Conservation (phyloP, 2,888 invertebrate genomes). For the Drosophila atripex region DNA sequence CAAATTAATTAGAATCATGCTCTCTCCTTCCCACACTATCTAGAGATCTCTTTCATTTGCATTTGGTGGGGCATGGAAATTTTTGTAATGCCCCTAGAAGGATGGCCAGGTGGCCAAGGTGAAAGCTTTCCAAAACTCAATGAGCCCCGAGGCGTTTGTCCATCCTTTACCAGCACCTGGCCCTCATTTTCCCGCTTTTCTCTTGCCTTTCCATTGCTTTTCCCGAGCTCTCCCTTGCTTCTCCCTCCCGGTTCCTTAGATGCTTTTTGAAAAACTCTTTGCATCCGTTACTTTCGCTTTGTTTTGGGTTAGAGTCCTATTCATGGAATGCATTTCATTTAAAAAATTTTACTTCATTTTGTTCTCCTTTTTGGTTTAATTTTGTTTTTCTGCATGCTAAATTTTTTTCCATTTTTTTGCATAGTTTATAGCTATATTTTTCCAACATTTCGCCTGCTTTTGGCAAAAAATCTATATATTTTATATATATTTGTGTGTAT, state of each 20-base stretch:
- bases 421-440: conserved; percentile 71
- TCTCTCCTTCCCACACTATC: conserved; percentile 24
- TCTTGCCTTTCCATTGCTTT: not conserved
- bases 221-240: not conserved
- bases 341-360: conserved; percentile 29
- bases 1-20: conserved; percentile 68
- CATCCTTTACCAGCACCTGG: not conserved
- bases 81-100: conserved; percentile 19
- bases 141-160: conserved; percentile 44
- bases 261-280: conserved; percentile 14
- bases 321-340: conserved; percentile 55
- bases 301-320: conserved; percentile 43
- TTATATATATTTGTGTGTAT: conserved; percentile 41
- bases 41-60: conserved; percentile 40
- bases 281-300: conserved; percentile 47
- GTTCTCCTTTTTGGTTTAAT: conserved; percentile 14
- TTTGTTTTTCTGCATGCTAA: conserved; percentile 10
- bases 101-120: conserved; percentile 42
- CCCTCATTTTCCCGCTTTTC: conserved; percentile 15
- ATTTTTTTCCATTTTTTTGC: conserved; percentile 37
- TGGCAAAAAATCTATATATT: conserved; percentile 53
- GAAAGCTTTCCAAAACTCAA: conserved; percentile 56
- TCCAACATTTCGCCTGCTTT: conserved; percentile 56
- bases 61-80: conserved; percentile 21
- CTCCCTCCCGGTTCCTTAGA: not conserved